Evolutionary conservation across 2,113 vertebrate species (phyloP), one percentile per base, ranked within the genome.

Genomic region (Casuarius casuarius): DNA sequence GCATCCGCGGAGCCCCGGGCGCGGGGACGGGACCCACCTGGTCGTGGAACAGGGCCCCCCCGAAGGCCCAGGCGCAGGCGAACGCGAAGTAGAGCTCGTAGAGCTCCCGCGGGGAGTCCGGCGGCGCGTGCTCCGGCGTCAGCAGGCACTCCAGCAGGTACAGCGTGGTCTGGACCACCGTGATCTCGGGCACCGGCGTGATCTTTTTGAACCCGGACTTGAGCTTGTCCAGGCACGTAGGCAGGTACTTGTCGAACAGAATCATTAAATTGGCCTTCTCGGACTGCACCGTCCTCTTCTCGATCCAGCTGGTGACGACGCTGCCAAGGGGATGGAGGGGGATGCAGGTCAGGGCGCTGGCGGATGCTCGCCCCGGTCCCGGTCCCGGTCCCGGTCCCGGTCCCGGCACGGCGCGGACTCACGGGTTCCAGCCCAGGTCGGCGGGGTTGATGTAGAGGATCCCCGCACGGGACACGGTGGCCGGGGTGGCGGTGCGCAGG

Each of bases 211-310:
- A 98, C 4, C 87, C 97, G 3, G 94, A 48, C 59, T 90, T 98
- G 59, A 98, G 66, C 93, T 98, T 98, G 72, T 99, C 98, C 40
- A 99, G 92, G 92, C 98, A 98, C 2, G 85, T 93, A 0, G 98
- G 98, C 87, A 98, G 85, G 94, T 99, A 99, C 94, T 98, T 99
- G 83, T 99, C 98, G 7, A 98, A 99, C 54, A 99, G 96, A 74
- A 98, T 97, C 68, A 58, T 97, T 75, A 98, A 63, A 90, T 97
- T 96, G 7, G 98, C 97, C 85, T 98, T 98, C 90, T 99, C 98
- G 0, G 98, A 98, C 84, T 98, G 98, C 73, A 97, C 97, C 18
- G 95, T 89, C 80, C 98, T 98, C 5, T 68, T 94, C 83, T 98
- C 98, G 0, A 98, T 98, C 98, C 98, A 98, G 94, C 98, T 98